Evolutionary conservation across 2,888 invertebrate species (phyloP), one percentile per base, ranked within the genome.

Genomic region (Drosophila phalerata): DNA sequence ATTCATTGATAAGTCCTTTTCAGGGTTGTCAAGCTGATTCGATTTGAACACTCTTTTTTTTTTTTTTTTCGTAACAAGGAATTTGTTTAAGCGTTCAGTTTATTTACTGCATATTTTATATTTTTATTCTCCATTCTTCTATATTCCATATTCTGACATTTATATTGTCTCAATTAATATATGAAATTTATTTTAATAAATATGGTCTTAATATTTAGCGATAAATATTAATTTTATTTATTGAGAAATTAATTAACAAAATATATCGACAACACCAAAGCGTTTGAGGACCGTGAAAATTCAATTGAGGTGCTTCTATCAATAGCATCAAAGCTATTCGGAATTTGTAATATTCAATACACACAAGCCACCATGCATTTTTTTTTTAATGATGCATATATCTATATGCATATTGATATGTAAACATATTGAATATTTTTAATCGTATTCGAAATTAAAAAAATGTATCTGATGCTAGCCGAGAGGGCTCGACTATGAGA

Each of bases 1-100:
- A 22, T 74, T 58, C 58, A 64, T 43, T 60, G 55, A 51, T 42
- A 56, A 57, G 45, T 57, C 47, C 10, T 37, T 68, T 63, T 62
- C 47, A 56, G 52, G 43, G 17, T 22, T 52, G 32, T 67, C 38
- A 22, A 15, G 28, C 11, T 52, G 22, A 57, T 38, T 52, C 22
- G 11, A 68, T 28, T 47, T 63, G 11, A 32, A 28, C 37, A 25
- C 38, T 32, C 10, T 32, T 49, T 49, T 51, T 22, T 4, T 32
- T 32, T 49, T 49, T 51, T 22, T 4, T 32, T 42, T 5, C 40
- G 32, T 5, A 9, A 17, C 15, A 15, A 32, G 45, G 38, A 49
- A 66, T 61, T 71, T 71, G 40, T 40, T 71, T 49, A 71, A 65
- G 19, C 34, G 30, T 8, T 28, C 28, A 11, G 15, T 34, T 49